A percentile compares a stretch with the other conserved stretches of the same genome.
These are phyloP conservation scores for Drosophila subquinaria DNA, from an alignment of 2,888 invertebrate species.

Conservation along the genomic window DNA sequence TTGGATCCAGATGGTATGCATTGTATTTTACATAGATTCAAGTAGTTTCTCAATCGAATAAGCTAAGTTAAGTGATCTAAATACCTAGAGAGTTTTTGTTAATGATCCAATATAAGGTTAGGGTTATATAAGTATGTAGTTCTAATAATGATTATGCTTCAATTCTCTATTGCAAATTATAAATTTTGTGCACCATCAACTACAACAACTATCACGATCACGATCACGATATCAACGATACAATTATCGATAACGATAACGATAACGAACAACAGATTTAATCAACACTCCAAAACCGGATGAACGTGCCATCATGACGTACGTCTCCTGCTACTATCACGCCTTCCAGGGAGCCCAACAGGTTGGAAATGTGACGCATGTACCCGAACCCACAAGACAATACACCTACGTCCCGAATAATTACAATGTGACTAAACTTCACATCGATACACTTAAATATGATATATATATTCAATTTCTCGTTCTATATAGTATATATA, in stretches of 20 bases:
- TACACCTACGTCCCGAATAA: slow-evolving; percentile 86
- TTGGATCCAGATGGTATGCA: slow-evolving; percentile 99
- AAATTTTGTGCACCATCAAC: slow-evolving; percentile 14
- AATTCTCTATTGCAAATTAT: slow-evolving; percentile 36
- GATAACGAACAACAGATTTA: slow-evolving; percentile 90
- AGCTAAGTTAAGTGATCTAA: not conserved
- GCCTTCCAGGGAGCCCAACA: slow-evolving; percentile 99
- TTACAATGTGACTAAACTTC: slow-evolving; percentile 86
- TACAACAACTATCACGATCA: slow-evolving; percentile 62
- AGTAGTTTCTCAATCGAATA: not conserved
- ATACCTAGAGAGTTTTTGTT: not conserved
- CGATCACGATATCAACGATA: slow-evolving; percentile 9
- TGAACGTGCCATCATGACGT: slow-evolving; percentile 99
- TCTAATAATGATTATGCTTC: slow-evolving; percentile 33
- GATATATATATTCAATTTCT: slow-evolving; percentile 59
- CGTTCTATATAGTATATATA: slow-evolving; percentile 45
- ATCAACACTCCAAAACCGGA: slow-evolving; percentile 99
- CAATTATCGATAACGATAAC: not conserved
- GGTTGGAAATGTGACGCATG: slow-evolving; percentile 88
- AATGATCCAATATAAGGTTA: slow-evolving; percentile 8
- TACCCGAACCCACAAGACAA: slow-evolving; percentile 86
- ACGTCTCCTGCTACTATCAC: slow-evolving; percentile 99
- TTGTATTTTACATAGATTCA: not conserved
- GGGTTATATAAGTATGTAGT: slow-evolving; percentile 6
- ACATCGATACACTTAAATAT: slow-evolving; percentile 85